Base-by-base conservation (phyloP, 2,797 vertebrate species). In the Pseudochirops corinnae region DNA sequence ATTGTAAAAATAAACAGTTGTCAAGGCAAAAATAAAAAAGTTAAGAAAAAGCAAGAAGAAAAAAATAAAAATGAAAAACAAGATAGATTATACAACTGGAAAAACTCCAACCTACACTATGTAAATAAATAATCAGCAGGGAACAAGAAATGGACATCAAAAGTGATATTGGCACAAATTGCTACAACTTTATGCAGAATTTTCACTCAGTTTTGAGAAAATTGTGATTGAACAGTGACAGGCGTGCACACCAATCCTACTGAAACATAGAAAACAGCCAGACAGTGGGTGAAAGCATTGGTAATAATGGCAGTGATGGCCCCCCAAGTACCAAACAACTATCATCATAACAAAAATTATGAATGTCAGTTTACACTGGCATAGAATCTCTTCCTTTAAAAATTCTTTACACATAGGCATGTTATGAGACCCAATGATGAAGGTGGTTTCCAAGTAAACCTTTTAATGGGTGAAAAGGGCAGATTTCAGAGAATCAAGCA, bases 401-500 rank as follows among this genome's bases (percentile, higher is more conserved):
- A 39, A 21, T 74, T 39, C 14, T 74, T 82, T 82, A 82, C n/a
- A 46, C 74, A 46, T 46, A 26, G 3, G 39, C 9, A 82, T 0
- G 46, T 82, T 82, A 24, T 82, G 9, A 82, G 39, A 46, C 3
- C 21, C 46, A 82, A 26, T 46, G 39, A 46, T 46, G 21, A 46
- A 46, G 21, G 39, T 46, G 39, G 18, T 24, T 82, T 82, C 39
- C 74, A 82, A 82, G 74, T 46, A 46, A 93, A 12, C 90, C 90
- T 90, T 91, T 55, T 91, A 21, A 1, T 90, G 0, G 26, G 57
- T 58, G 57, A 91, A 95, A 93, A 94, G 12, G 28, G 31, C 96
- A 92, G n/a, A 92, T 3, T 87, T 94, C 53, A 91, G 74, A 52
- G 56, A 82, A 93, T 92, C 13, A 87, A 58, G 93, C 91, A 62